These are phyloP conservation scores for Pitta sordida DNA, from an alignment of 2,113 vertebrate species.

Conservation along the genomic window DNA sequence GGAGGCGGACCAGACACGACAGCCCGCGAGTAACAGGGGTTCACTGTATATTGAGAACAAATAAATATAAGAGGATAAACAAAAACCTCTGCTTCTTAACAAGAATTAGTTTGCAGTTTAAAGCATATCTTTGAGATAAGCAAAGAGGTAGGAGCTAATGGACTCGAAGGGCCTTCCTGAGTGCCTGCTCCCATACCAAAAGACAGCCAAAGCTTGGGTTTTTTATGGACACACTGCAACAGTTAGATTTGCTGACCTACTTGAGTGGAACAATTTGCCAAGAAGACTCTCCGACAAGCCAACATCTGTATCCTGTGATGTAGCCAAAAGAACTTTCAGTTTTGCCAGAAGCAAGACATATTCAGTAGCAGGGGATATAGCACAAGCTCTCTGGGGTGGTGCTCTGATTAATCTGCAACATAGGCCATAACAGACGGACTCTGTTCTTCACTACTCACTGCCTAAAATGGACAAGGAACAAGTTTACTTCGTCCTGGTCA, in stretches of 20 bases:
- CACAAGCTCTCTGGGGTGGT: not conserved
- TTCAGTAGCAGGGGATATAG: not conserved
- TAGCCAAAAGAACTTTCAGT: not conserved
- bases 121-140: not conserved
- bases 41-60: not conserved
- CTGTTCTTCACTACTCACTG: not conserved
- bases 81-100: not conserved
- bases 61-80: not conserved
- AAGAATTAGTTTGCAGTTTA: not conserved
- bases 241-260: not conserved
- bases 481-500: not conserved
- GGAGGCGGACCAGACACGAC: too few species aligned
- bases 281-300: not conserved
- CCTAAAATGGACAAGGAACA: not conserved
- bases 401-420: not conserved
- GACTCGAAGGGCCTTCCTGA: not conserved
- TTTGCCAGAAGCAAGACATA: not conserved
- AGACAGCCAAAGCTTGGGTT: not conserved
- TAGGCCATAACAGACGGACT: too few species aligned
- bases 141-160: not conserved
- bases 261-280: not conserved
- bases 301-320: not conserved
- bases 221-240: not conserved
- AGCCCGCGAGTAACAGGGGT: too few species aligned
- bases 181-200: not conserved